A percentile compares a stretch with the other conserved stretches of the same genome.
Evolutionary conservation across 2,797 vertebrate species (phyloP).

Genomic region (Phrynocephalus forsythii): DNA sequence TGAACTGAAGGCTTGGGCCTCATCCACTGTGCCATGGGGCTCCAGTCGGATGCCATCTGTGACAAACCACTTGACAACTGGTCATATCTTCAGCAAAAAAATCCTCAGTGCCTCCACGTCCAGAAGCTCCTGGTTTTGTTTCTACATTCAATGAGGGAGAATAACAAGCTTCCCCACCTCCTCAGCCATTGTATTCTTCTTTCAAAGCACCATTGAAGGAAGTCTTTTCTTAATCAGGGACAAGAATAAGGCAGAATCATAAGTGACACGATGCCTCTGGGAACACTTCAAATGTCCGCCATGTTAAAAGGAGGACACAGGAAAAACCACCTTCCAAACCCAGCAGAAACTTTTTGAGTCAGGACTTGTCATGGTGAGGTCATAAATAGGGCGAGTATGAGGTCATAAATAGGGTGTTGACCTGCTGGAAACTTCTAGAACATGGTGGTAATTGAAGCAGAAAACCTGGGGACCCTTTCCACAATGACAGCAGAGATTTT

Average conservation of each 20-base stretch:
- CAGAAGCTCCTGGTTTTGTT: too few relatives aligned
- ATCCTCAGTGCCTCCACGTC: neutral
- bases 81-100: too few relatives aligned
- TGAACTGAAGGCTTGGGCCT: too few relatives aligned
- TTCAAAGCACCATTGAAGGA: neutral
- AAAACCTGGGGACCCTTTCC: neutral
- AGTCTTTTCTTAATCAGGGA: too few relatives aligned
- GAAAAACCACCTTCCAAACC: neutral
- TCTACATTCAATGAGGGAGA: too few relatives aligned
- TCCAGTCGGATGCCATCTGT: too few relatives aligned
- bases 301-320: too few relatives aligned
- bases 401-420: conserved; percentile 17
- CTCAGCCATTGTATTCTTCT: neutral
- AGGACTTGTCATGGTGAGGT: neutral
- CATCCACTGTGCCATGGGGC: too few relatives aligned
- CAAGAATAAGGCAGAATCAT: neutral
- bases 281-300: neutral
- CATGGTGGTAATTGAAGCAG: neutral
- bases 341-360: neutral
- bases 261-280: neutral
- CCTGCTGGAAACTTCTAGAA: conserved; percentile 24
- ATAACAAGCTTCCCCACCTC: too few relatives aligned
- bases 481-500: neutral
- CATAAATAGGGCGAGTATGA: neutral
- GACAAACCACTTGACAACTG: too few relatives aligned